A percentile compares a stretch with the other conserved stretches of the same genome.
Evolutionary conservation across 1,140 invertebrate genomes (phyloP).

Genomic region (Rhagoletis pomonella): DNA sequence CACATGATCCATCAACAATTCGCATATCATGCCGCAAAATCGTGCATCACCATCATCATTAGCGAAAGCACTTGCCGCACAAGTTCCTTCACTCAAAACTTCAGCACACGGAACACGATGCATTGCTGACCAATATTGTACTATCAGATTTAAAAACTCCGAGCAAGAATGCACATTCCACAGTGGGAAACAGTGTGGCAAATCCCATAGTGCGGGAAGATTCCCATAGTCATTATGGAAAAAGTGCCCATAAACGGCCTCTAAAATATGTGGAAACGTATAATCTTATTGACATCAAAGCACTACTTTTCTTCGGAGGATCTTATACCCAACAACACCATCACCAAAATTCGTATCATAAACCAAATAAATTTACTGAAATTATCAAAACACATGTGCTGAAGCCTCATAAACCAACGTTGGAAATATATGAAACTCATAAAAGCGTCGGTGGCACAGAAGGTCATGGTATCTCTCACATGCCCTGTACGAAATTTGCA

Average conservation of each 20-base stretch:
- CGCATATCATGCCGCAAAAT: conserved; percentile 60
- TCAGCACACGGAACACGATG: background rate
- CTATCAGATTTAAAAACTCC: conserved; percentile 46
- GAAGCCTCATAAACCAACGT: background rate
- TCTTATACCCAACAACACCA: background rate
- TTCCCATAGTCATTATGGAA: background rate
- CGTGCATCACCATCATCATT: conserved; percentile 68
- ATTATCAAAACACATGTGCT: background rate
- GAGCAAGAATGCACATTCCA: background rate
- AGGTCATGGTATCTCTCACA: no score
- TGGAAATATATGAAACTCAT: background rate
- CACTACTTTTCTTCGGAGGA: background rate
- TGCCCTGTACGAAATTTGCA: background rate
- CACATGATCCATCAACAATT: background rate
- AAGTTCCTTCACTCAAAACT: background rate
- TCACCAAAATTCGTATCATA: background rate
- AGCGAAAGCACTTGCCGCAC: conserved; percentile 53
- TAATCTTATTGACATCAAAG: conserved; percentile 18
- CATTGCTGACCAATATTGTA: conserved; percentile 21
- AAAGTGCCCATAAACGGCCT: background rate
- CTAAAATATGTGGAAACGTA: conserved; percentile 15
- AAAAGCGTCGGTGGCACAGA: no score
- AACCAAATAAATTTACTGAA: background rate
- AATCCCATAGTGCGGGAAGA: background rate
- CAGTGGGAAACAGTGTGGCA: no score